phyloP scores from a whole-genome alignment of 1,140 invertebrate genomes.

The Listronotus oregonensis region DNA sequence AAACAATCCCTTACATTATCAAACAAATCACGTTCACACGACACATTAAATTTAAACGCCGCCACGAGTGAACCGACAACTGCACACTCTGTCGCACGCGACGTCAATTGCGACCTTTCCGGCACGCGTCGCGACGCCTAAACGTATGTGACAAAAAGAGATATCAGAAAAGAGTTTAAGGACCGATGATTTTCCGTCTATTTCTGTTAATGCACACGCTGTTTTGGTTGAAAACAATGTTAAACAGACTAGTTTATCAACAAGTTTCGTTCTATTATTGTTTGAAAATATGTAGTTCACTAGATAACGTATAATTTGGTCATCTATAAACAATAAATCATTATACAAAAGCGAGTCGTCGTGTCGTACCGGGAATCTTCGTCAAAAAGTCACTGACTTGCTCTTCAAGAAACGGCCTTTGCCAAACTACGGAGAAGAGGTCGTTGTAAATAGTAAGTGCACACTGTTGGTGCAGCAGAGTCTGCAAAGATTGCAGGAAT shows the following conservation, averaged over 20 bases:
- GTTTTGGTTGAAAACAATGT: background rate
- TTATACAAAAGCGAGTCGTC: background rate
- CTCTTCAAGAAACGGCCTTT: slow-evolving; percentile 27
- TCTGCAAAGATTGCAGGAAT: slow-evolving; percentile 26
- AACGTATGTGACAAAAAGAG: slow-evolving; percentile 10
- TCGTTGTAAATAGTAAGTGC: slow-evolving; percentile 18
- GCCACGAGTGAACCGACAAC: background rate
- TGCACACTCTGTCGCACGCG: slow-evolving; percentile 12
- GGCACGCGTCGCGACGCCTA: slow-evolving; percentile 22
- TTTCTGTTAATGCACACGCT: no score
- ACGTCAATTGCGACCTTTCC: slow-evolving; percentile 9
- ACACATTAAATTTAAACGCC: background rate
- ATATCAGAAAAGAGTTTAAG: no score
- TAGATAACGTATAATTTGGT: slow-evolving; percentile 10
- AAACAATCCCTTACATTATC: slow-evolving; percentile 6
- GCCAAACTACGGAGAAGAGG: slow-evolving; percentile 29
- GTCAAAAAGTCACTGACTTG: slow-evolving; percentile 29
- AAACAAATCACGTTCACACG: slow-evolving; percentile 3
- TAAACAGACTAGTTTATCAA: slow-evolving; percentile 9
- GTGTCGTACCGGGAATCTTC: slow-evolving; percentile 22
- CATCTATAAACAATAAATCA: no score
- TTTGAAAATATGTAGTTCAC: slow-evolving; percentile 21
- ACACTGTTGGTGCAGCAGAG: slow-evolving; percentile 15
- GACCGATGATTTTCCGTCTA: no score
- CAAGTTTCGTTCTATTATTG: slow-evolving; percentile 5